Evolutionary conservation across 2,113 vertebrate species (phyloP), one percentile per base, ranked within the genome.

Genomic region (Sapayoa aenigma): DNA sequence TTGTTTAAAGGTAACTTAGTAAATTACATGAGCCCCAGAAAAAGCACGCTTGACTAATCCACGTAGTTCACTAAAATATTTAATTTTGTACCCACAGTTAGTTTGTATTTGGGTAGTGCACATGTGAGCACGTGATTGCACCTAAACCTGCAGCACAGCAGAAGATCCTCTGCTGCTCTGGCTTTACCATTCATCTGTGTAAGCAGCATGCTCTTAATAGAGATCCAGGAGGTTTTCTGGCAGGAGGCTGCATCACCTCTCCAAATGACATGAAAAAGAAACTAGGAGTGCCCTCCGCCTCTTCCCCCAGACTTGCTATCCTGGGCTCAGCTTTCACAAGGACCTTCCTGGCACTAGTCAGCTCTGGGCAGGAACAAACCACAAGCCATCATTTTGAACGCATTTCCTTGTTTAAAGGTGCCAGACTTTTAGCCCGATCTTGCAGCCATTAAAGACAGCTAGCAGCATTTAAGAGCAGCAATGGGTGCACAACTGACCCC

Each of bases 51-150:
- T 76, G 41, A 35, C 62, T 75, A 73, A 59, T 25, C n/a, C n/a
- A 23, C 14, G 4, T 1, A 42, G 53, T 35, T 55, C 1, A 9
- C 8, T 21, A 21, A 83, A 49, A 8, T 19, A 21, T 37, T 65
- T 63, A 1, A 33, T 60, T 72, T 68, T 82, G 12, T 22, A 27
- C 23, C 41, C 30, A 23, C 11, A 22, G 24, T 24, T 69, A 73
- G 69, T 27, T 23, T 58, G 37, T 35, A 49, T 19, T 55, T 24
- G 9, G 23, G 31, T 41, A 25, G 58, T 12, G 14, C 72, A 77
- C 74, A 11, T 68, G 14, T 0, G 4, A 84, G 33, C 0, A 0
- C 10, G 20, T 8, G 28, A 69, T 42, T 25, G 35, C 0, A 2
- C 27, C 35, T n/a, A 47, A 75, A 84, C 28, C 37, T 71, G 20